Base-by-base conservation (phyloP, 30 jellyfish, hydroid and myxozoan species). In the Morbakka virulenta region DNA sequence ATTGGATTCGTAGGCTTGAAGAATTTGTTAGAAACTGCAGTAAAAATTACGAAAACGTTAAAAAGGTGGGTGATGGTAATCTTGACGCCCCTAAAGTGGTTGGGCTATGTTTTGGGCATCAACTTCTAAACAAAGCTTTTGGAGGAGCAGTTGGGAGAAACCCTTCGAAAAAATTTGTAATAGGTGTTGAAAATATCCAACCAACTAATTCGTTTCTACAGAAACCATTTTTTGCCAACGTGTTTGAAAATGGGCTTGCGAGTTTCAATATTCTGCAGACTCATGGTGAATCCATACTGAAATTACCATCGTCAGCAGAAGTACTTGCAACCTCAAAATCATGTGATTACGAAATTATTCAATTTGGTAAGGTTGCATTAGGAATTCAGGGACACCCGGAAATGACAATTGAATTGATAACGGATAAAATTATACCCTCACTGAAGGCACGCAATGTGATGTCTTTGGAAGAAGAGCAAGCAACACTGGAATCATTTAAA, bases 101-200 rank as follows among this genome's bases (percentile, higher is more conserved):
- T 47, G 99, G 96, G 0, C 27, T 87, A 0, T 93, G 99, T 63
- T 93, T 93, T 72, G 96, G 95, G 4, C 99, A 93, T 67, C 99
- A 93, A 63, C 79, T 87, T 21, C 76, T 81, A 17, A 91, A 77
- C 62, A 93, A 93, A 78, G 91, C 99, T 4, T 64, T 93, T 35
- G 97, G 99, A 3, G 99, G 95, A 27, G 32, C 28, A 32, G 95
- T 93, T 33, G 96, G 74, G 13, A 27, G 50, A 20, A 86, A 75
- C 31, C 67, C 82, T 24, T 49, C 62, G 0, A 87, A 80, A 24
- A 61, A 68, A 57, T 84, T 92, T 80, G 89, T 76, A 47, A 75
- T 89, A 83, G 77, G 77, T 30, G 75, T 73, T 12, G 95, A 77
- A 29, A 35, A 72, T 1, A 35, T 92, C 3, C 47, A 61, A 27